Evolutionary conservation across 2,113 vertebrate species (phyloP).

Genomic region (Nesospiza acunhae): DNA sequence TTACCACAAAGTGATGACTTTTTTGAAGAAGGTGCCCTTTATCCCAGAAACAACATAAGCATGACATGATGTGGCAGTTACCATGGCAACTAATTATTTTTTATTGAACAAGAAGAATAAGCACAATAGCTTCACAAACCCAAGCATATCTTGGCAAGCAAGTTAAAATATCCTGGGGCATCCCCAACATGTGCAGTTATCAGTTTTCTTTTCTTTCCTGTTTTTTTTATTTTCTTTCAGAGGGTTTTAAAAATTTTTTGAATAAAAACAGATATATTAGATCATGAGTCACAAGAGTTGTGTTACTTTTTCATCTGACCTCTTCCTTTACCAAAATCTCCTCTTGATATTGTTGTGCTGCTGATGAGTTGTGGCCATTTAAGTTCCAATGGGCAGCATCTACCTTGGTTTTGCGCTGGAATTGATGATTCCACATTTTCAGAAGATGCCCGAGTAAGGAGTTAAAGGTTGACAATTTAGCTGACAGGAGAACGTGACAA

Average conservation of each 20-base stretch:
- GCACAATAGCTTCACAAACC: constrained; percentile 52
- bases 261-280: not conserved
- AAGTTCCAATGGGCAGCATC: not conserved
- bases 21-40: constrained; percentile 55
- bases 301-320: not conserved
- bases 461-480: constrained; percentile 44
- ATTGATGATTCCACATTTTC: constrained; percentile 12
- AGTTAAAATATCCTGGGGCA: constrained; percentile 58
- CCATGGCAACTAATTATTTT: constrained; percentile 66
- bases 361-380: not conserved
- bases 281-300: not conserved
- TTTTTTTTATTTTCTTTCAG: not conserved
- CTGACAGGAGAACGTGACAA: constrained; percentile 40
- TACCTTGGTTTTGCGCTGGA: not conserved
- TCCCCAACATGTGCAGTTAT: constrained; percentile 18
- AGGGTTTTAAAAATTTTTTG: not conserved
- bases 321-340: not conserved
- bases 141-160: constrained; percentile 42
- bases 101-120: constrained; percentile 64
- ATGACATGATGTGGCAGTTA: constrained; percentile 59
- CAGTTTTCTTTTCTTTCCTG: not conserved
- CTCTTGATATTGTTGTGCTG: not conserved
- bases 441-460: not conserved
- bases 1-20: constrained; percentile 21
- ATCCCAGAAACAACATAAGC: constrained; percentile 57